Evolutionary conservation across 53 echinoderm and acorn worm genomes (phyloP), one percentile per base, ranked within the genome.

Genomic region (Mesocentrotus franciscanus): DNA sequence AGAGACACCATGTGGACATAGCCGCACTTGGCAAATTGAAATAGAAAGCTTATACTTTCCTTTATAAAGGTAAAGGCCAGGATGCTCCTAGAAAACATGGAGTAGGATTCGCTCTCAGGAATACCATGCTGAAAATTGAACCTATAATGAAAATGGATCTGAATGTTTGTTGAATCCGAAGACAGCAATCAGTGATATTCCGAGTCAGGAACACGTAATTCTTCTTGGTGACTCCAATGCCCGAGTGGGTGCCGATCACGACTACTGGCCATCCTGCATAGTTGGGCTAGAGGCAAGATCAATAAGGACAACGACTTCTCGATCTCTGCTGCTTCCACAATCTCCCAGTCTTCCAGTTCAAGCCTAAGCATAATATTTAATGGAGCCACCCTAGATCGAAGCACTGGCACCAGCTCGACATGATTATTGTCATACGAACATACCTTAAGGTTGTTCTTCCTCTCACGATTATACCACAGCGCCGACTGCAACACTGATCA

Each of bases 281-380:
- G n/a, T 57, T 92, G 96, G 59, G 95, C 97, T 55, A 78, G 90
- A 18, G 97, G 96, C 32, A 97, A 95, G 39, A 75, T 97, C 49
- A 98, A 97, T 49, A 97, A 95, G 97, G 96, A 5, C 96, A 97
- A 15, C 61, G 94, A 10, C 26, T 95, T 16, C 56, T 96, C 24
- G 96, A 97, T 20, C 26, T 97, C 18, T 95, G 96, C 72, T 93
- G 56, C 16, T 75, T 29, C 92, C 83, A 93, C 39, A 60, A 90
- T 22, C 93, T 97, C 49, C 96, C 96, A 26, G 56, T 96, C 56
- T 95, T 92, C 92, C 85, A 13, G 59, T 95, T 85, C 26, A 91
- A 94, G 81, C 90, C 90, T 13, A 1, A 49, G 59, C 85, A 83
- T 30, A 78, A 58, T 56, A 64, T 93, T 59, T 85, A 85, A 27